A percentile compares a stretch with the other conserved stretches of the same genome.
Conservation (phyloP, 2,888 invertebrate genomes). For the Lissocephala sabroskyi region DNA sequence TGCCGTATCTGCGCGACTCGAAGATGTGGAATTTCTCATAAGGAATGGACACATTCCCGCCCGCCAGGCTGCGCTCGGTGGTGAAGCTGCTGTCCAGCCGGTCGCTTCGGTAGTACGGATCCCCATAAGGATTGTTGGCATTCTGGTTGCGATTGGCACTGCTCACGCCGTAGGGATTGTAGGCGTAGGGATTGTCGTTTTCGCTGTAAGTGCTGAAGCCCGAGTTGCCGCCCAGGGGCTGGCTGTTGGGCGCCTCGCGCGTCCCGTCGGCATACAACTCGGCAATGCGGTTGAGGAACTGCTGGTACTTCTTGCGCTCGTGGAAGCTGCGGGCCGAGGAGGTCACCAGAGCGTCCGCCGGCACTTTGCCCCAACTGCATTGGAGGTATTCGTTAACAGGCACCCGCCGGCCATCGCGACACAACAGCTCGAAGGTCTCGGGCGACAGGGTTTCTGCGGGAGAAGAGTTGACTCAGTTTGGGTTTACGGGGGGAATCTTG, state of each 20-base stretch:
- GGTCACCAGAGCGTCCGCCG: conserved; percentile 87
- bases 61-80: conserved; percentile 48
- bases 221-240: conserved; percentile 22
- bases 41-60: conserved; percentile 51
- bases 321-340: conserved; percentile 80
- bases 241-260: conserved; percentile 43
- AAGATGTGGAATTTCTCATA: conserved; percentile 82
- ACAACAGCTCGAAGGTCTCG: conserved; percentile 85
- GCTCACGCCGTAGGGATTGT: conserved; percentile 29
- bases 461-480: conserved; percentile 4
- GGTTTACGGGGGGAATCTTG: not conserved
- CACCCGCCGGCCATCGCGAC: conserved; percentile 83
- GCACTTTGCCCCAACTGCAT: conserved; percentile 91
- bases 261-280: conserved; percentile 73
- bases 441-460: conserved; percentile 77
- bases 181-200: conserved; percentile 35
- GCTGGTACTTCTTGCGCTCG: conserved; percentile 76
- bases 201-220: conserved; percentile 37
- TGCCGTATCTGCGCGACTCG: conserved; percentile 80
- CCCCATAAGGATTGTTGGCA: conserved; percentile 37
- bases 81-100: conserved; percentile 67
- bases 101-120: conserved; percentile 49
- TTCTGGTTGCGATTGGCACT: conserved; percentile 40
- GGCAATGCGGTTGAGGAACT: conserved; percentile 77
- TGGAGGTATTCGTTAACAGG: conserved; percentile 79